A percentile compares a stretch with the other conserved stretches of the same genome.
These are phyloP conservation scores for Litocranius walleri DNA, from an alignment of 2,113 vertebrate species.

Conservation along the genomic window DNA sequence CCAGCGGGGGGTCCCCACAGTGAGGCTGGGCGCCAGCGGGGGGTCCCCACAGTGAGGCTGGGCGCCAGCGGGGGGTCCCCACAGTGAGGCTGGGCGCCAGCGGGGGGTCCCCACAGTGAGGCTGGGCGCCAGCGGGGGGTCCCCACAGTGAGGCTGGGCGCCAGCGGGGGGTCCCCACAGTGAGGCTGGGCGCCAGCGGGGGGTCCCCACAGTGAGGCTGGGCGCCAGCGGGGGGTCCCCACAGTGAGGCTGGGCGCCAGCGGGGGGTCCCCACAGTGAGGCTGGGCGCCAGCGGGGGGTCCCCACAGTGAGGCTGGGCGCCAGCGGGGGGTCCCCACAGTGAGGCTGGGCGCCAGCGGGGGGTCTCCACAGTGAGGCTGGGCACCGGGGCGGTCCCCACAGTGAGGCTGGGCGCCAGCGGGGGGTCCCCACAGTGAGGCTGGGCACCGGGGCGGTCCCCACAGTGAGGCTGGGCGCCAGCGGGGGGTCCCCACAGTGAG, in stretches of 20 bases:
- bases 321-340: no score
- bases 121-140: rapidly evolving
- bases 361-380: no score
- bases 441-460: not conserved
- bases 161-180: no score
- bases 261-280: not conserved
- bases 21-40: not conserved
- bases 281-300: not conserved
- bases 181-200: not conserved
- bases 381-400: no score
- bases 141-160: not conserved
- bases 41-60: not conserved
- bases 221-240: not conserved
- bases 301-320: not conserved
- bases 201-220: not conserved
- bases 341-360: not conserved
- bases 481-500: not conserved
- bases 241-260: not conserved
- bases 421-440: no score
- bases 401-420: not conserved
- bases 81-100: not conserved
- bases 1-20: no score
- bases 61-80: not conserved
- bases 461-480: not conserved
- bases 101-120: not conserved